Base-by-base conservation (phyloP, 2,888 invertebrate species). In the Cecidostiba fungosa region DNA sequence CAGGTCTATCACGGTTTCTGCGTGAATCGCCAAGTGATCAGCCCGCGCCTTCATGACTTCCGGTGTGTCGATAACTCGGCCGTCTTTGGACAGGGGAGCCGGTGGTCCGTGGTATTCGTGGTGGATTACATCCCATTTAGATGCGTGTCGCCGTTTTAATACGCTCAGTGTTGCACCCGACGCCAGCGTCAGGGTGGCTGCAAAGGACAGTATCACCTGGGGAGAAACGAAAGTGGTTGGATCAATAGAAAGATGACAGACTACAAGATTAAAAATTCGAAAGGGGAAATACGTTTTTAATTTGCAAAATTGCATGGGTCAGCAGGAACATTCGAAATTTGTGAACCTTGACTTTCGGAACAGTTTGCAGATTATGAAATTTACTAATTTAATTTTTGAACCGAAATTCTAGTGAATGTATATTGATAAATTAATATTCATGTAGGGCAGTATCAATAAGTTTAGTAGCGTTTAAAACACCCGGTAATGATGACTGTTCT, bases 21-120 rank as follows among this genome's bases (percentile, higher is more conserved):
- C 90, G 77, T 89, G 89, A 4, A 90, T 89, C 3, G 89, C 89
- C 86, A 90, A 78, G 70, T 91, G 90, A 0, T 90, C 89, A 6
- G 89, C 89, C 16, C 89, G 88, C 1, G 90, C 90, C 23, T 86
- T 84, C 12, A 82, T 85, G 12, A 90, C 91, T 83, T 90, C 90
- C 43, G 88, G 88, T 0, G 90, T 90, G 59, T 91, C 90, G 26
- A 90, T 39, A 39, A 90, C 90, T 8, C 88, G 89, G 2, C 90
- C 90, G 59, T 90, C 90, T 10, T 88, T 86, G 6, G 88, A 87
- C 23, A 90, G 43, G 0, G 90, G 90, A 1, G 90, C 90, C 8
- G 86, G 47, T 0, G 90, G 89, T 8, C 90, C 90, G 47, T 87
- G 89, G 72, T 92, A 92, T 36, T 83, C 86, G 59, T 84, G 85